Percentiles rank a stretch among this genome's conserved stretches.
Conservation (phyloP, 2,113 vertebrate species). For the Capricornis sumatraensis region DNA sequence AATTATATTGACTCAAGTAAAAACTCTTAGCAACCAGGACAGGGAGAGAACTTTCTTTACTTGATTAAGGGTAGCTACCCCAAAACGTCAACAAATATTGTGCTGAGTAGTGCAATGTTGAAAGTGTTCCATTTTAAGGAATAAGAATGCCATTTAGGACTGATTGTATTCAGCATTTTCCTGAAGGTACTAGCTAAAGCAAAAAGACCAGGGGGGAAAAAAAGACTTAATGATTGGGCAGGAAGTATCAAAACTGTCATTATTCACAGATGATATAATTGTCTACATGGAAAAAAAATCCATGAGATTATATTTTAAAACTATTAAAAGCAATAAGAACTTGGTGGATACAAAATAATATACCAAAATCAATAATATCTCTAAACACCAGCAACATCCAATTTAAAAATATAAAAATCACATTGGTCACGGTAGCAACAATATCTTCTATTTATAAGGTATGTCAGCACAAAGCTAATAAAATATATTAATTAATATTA, state of each 20-base stretch:
- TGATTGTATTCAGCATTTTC: not conserved
- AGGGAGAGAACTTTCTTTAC: not conserved
- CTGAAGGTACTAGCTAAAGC: not conserved
- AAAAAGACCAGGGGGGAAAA: not conserved
- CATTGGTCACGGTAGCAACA: conserved; percentile 3
- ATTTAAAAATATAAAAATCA: conserved; percentile 56
- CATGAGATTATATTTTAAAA: conserved; percentile 28
- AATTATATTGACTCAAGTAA: not conserved
- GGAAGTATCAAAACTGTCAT: not conserved
- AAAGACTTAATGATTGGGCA: not conserved
- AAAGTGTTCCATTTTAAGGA: not conserved
- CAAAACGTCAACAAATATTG: not conserved
- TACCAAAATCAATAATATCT: conserved; percentile 54
- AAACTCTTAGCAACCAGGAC: not conserved
- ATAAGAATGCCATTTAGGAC: not conserved
- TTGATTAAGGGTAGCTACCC: not conserved
- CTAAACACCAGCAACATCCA: not conserved
- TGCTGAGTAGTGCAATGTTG: not conserved
- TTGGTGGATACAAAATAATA: conserved; percentile 42
- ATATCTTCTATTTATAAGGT: conserved; percentile 13
- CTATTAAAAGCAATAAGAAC: conserved; percentile 30
- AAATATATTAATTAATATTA: conserved; percentile 27
- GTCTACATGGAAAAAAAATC: conserved; percentile 27
- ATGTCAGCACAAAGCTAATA: not conserved
- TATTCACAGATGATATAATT: conserved; percentile 34